Percentiles rank a stretch among this genome's conserved stretches.
These are phyloP conservation scores for Andrena marginata DNA, from an alignment of 2,888 invertebrate species.

Conservation along the genomic window DNA sequence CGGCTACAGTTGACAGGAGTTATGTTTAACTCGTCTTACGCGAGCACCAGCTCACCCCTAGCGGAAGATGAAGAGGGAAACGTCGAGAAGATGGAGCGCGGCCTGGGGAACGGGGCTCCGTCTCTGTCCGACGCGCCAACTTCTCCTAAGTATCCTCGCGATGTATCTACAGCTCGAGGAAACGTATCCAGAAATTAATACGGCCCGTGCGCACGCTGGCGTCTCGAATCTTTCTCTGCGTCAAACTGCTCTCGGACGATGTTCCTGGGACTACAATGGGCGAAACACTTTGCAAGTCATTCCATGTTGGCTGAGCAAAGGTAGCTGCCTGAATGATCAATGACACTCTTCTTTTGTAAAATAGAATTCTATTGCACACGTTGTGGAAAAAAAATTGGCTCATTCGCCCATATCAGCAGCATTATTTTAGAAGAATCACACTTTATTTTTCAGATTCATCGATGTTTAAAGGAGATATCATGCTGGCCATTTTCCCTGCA, in stretches of 20 bases:
- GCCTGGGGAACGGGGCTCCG: not conserved
- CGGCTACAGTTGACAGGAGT: constrained; percentile 68
- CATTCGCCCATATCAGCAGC: no score
- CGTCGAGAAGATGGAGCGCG: constrained; percentile 40
- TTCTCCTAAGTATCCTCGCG: constrained; percentile 7
- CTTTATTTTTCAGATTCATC: no score
- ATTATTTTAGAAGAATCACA: no score
- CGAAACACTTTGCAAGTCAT: no score
- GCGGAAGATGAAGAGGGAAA: constrained; percentile 46
- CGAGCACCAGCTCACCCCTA: constrained; percentile 24
- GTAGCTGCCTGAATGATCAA: no score
- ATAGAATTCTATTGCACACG: no score
- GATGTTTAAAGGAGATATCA: no score
- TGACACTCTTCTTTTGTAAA: no score
- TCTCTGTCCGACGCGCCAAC: constrained; percentile 11
- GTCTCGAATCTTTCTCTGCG: constrained; percentile 10
- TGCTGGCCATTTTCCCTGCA: no score
- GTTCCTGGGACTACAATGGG: not conserved
- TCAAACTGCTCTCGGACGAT: constrained; percentile 1
- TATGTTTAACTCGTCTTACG: constrained; percentile 70
- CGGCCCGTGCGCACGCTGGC: not conserved
- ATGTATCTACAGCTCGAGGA: constrained; percentile 34
- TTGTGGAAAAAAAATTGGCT: no score
- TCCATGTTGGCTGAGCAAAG: no score
- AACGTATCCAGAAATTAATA: constrained; percentile 43